phyloP scores from a whole-genome alignment of 2,113 vertebrate genomes.

The Lanius ludovicianus region DNA sequence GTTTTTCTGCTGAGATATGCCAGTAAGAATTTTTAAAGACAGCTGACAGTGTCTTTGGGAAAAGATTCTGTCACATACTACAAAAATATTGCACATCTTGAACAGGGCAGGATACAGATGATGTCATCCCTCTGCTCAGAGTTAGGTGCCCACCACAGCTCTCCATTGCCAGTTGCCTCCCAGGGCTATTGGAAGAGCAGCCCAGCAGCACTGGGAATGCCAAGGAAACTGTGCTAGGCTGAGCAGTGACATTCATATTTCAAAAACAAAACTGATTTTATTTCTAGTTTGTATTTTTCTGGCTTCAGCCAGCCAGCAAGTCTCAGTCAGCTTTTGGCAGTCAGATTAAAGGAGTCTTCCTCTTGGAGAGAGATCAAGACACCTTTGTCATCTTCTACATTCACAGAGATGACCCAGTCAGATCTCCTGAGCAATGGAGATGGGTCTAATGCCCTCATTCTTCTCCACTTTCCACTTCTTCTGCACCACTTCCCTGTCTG shows the following conservation, averaged over 20 bases:
- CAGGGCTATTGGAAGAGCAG: neutral
- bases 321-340: neutral
- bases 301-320: neutral
- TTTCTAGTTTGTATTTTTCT: neutral
- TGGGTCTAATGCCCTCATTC: neutral
- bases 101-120: neutral
- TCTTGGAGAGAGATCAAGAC: neutral
- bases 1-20: slow-evolving; percentile 20
- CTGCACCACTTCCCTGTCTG: neutral
- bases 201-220: neutral
- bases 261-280: slow-evolving; percentile 14
- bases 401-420: neutral
- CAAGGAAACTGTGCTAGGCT: neutral
- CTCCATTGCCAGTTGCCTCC: neutral
- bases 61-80: neutral
- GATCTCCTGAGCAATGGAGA: neutral
- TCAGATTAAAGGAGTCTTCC: neutral
- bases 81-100: neutral
- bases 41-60: neutral
- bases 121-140: neutral
- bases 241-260: neutral
- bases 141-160: neutral
- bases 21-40: slow-evolving; percentile 24
- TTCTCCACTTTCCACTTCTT: neutral
- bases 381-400: neutral